phyloP scores from a whole-genome alignment of 92 coral and sea anemone species.

The Zoanthus sociatus region DNA sequence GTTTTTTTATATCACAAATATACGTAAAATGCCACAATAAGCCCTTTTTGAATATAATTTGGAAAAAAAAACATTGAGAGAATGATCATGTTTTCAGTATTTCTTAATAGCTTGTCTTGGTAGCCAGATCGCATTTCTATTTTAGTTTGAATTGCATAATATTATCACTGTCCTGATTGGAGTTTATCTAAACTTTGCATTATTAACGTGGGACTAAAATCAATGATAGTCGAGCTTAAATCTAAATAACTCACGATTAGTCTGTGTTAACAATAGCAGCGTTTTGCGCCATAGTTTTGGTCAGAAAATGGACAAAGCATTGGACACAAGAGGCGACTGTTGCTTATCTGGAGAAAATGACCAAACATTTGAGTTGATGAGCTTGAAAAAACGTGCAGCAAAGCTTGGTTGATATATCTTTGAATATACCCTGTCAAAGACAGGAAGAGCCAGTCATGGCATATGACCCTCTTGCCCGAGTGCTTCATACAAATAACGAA shows the following conservation, averaged over 20 bases:
- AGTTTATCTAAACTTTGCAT: conserved; percentile 30
- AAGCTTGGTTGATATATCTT: conserved; percentile 39
- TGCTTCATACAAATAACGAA: not conserved
- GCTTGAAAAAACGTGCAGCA: not conserved
- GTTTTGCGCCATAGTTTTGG: not conserved
- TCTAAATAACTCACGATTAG: not conserved
- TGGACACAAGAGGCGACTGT: not conserved
- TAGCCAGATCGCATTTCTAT: conserved; percentile 12
- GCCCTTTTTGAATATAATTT: not conserved
- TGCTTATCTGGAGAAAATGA: conserved; percentile 2
- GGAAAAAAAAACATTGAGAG: not conserved
- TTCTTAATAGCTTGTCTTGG: not conserved
- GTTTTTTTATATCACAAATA: not conserved
- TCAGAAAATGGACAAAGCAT: not conserved
- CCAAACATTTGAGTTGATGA: not conserved
- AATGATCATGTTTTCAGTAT: not conserved
- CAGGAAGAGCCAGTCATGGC: conserved; percentile 34
- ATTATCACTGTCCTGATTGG: not conserved
- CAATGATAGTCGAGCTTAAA: not conserved
- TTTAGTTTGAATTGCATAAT: not conserved
- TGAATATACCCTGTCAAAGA: conserved; percentile 34
- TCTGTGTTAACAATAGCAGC: not conserved
- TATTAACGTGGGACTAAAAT: not conserved
- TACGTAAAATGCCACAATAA: not conserved
- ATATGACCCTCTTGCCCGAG: conserved; percentile 44